Evolutionary conservation across 1,140 invertebrate genomes (phyloP).

Genomic region (Leptinotarsa undecemlineata): DNA sequence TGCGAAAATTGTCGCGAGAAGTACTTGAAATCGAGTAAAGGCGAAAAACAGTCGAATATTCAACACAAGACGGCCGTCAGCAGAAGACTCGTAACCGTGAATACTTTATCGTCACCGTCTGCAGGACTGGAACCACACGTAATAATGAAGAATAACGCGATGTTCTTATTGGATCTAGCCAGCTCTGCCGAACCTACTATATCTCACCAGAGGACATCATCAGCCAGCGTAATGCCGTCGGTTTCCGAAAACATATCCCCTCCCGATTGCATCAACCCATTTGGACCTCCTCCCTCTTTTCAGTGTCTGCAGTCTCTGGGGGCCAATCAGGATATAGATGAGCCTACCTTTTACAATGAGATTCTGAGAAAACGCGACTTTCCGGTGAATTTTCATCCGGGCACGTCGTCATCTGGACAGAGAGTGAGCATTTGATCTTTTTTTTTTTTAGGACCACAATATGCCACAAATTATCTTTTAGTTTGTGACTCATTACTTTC

Average conservation of each 20-base stretch:
- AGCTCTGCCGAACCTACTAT: conserved; percentile 66
- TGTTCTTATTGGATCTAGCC: conserved; percentile 89
- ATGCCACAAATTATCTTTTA: too few species aligned
- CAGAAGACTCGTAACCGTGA: conserved; percentile 38
- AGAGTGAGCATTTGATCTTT: conserved; percentile 51
- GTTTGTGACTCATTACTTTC: too few species aligned
- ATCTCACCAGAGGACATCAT: conserved; percentile 57
- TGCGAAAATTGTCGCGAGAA: conserved; percentile 88
- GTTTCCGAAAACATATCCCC: conserved; percentile 65
- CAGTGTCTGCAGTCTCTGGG: conserved; percentile 77
- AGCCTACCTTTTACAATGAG: conserved; percentile 61
- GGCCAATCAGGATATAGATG: conserved; percentile 61
- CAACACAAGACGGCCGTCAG: conserved; percentile 9
- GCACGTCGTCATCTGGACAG: conserved; percentile 47
- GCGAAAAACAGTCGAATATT: conserved; percentile 41
- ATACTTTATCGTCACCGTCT: conserved; percentile 51
- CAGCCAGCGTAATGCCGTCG: conserved; percentile 62
- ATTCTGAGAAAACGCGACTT: conserved; percentile 57
- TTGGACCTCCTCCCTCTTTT: conserved; percentile 71
- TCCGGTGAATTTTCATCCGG: conserved; percentile 51
- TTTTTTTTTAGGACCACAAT: not conserved
- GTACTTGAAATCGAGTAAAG: conserved; percentile 66
- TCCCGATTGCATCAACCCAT: conserved; percentile 60
- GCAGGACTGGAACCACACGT: conserved; percentile 69
- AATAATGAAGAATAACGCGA: conserved; percentile 89